Evolutionary conservation across 2,797 vertebrate species (phyloP).

Genomic region (Propithecus perrieri): DNA sequence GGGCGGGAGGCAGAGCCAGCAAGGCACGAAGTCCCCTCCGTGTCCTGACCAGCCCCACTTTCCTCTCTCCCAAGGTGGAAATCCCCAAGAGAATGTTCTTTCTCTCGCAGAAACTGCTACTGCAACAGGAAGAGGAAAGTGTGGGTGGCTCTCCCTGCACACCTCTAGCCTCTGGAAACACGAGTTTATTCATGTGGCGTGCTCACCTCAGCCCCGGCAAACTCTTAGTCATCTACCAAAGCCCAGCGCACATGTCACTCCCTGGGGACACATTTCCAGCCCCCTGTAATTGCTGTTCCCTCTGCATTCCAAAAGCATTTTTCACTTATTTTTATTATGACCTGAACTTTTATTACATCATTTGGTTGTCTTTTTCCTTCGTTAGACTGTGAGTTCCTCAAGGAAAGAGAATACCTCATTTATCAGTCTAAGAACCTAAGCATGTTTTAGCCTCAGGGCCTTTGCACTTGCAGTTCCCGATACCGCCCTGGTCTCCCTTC

Average conservation of each 20-base stretch:
- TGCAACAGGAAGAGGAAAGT: background rate
- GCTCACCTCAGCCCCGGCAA: background rate
- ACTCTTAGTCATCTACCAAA: background rate
- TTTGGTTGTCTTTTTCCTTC: background rate
- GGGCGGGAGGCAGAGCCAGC: background rate
- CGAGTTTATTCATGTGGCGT: fast-evolving
- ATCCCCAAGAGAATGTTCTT: background rate
- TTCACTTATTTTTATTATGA: background rate
- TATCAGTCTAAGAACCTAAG: background rate
- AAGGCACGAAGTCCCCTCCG: background rate
- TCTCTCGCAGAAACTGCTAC: background rate
- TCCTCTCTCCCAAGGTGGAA: background rate
- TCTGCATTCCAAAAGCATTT: background rate
- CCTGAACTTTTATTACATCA: fast-evolving
- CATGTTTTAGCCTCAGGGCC: background rate
- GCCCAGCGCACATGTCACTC: background rate
- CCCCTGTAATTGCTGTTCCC: background rate
- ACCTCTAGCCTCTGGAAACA: background rate
- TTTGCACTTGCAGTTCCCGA: background rate
- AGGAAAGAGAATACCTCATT: background rate
- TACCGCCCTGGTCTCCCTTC: background rate
- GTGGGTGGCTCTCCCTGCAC: background rate
- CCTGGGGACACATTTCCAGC: background rate
- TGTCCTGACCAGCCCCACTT: background rate
- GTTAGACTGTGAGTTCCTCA: background rate